Evolutionary conservation across 2,797 vertebrate species (phyloP), one percentile per base, ranked within the genome.

Genomic region (Typhlichthys eigenmanni): DNA sequence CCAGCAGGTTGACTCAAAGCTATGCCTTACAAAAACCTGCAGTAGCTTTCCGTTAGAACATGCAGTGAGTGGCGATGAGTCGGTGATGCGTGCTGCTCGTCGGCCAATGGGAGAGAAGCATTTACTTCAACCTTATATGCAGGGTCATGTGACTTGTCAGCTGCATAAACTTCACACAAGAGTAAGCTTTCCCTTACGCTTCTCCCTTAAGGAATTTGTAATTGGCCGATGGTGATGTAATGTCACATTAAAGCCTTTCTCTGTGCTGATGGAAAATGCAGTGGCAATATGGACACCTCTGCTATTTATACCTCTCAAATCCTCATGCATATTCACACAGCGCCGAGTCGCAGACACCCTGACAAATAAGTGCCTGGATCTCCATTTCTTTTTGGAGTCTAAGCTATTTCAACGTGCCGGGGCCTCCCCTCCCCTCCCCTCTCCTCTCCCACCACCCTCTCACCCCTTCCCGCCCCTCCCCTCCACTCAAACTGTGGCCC

Each of bases 251-350:
- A 92, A 91, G 88, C 85, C 81, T 90, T 88, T 88, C 88, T 92
- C 87, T 91, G 88, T 88, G 86, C 89, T 92, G 92, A 93, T 93
- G 89, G 90, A 91, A 89, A 91, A 90, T 76, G 87, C 91, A 90
- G 86, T 88, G 85, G 90, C 87, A 92, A 91, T 89, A 89, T 90
- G 90, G 92, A 93, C 92, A 93, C 91, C 92, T 93, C 85, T 75
- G 89, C 92, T 93, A 93, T 93, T 93, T 93, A 93, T 94, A 93
- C 92, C 87, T 89, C 89, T 86, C 87, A 93, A 94, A 94, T 94
- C 93, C 92, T 94, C 93, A 93, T 93, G 92, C 92, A 94, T 94
- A 93, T 94, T 93, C 92, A 93, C 87, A 88, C 78, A 61, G 84
- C 75, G 79, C 83, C 78, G 88, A 79, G 85, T 88, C 71, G 88